Base-by-base conservation (phyloP, 37 sponge, comb jelly and placozoan genomes). In the Theonella swinhoei region DNA sequence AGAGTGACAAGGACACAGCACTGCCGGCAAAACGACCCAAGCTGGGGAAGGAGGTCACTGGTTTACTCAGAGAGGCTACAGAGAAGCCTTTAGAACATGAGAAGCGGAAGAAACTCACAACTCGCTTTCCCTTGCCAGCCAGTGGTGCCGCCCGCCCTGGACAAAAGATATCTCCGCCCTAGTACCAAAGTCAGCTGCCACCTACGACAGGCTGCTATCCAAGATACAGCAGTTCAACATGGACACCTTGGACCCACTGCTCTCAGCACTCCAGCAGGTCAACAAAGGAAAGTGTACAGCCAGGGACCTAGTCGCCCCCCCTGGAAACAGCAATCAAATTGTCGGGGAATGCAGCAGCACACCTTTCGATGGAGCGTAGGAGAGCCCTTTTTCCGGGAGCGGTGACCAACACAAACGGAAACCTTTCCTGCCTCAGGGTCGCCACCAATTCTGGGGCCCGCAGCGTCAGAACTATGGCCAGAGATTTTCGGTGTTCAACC, bases 371-470 rank as follows among this genome's bases (percentile, higher is more conserved):
- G 58, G 81, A 80, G 59, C 64, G 81, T 24, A 80, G 81, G 35
- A 80, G 42, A 23, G 47, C 58, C 5, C 19, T 80, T 20, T 80
- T 80, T 80, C 60, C 70, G 70, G 70, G 20, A 47, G 70, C 59
- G 70, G 70, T 59, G 80, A 42, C 80, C 33, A 64, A 38, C 59
- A 77, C 24, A 42, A 30, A 32, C 39, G 47, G 59, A 23, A 29
- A 75, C 39, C 58, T 4, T 40, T 36, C 36, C 47, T 28, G 81
- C 81, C 81, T 67, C 81, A 80, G 81, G 39, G 81, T 54, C 81
- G 70, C 81, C 81, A 70, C 58, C 70, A 8, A 26, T 35, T 41
- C 1, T 80, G 81, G 81, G 70, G 70, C 79, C 25, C 61, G 25
- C 3, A 11, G 23, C 39, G 47, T 1, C 60, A 23, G 22, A 54